phyloP scores from a whole-genome alignment of 1,140 invertebrate genomes.

The Heliconius hewitsoni region DNA sequence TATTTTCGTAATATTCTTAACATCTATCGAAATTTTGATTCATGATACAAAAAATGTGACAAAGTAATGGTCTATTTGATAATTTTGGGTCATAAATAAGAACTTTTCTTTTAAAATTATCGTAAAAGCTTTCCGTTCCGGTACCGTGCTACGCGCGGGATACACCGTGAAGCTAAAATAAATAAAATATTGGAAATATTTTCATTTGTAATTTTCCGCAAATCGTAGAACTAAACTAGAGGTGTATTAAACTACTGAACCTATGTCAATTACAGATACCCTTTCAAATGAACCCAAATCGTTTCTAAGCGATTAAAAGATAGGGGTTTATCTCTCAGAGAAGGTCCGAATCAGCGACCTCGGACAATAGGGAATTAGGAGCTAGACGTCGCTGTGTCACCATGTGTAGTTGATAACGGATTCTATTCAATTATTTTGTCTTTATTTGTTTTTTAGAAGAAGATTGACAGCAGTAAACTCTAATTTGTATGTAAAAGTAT shows the following conservation, averaged over 20 bases:
- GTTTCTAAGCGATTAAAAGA: conserved; percentile 2
- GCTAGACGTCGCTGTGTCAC: not conserved
- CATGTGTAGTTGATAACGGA: not conserved
- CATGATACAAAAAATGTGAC: too few relatives aligned
- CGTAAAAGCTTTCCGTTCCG: too few relatives aligned
- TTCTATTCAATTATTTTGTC: not conserved
- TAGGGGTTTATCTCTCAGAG: conserved; percentile 4
- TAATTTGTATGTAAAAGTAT: not conserved
- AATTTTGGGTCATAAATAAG: too few relatives aligned
- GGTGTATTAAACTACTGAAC: not conserved
- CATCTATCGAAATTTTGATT: too few relatives aligned
- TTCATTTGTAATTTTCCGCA: not conserved
- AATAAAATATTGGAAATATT: not conserved
- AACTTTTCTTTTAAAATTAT: too few relatives aligned
- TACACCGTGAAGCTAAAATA: too few relatives aligned
- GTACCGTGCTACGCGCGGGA: too few relatives aligned
- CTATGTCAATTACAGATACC: not conserved
- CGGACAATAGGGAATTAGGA: conserved; percentile 22
- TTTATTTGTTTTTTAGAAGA: not conserved
- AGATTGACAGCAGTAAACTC: not conserved
- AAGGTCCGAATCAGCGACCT: conserved; percentile 12
- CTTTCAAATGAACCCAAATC: not conserved
- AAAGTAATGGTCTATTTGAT: too few relatives aligned
- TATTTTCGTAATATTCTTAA: too few relatives aligned
- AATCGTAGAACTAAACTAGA: not conserved